Evolutionary conservation across 2,113 vertebrate species (phyloP), one percentile per base, ranked within the genome.

Genomic region (Larimichthys polyactis): DNA sequence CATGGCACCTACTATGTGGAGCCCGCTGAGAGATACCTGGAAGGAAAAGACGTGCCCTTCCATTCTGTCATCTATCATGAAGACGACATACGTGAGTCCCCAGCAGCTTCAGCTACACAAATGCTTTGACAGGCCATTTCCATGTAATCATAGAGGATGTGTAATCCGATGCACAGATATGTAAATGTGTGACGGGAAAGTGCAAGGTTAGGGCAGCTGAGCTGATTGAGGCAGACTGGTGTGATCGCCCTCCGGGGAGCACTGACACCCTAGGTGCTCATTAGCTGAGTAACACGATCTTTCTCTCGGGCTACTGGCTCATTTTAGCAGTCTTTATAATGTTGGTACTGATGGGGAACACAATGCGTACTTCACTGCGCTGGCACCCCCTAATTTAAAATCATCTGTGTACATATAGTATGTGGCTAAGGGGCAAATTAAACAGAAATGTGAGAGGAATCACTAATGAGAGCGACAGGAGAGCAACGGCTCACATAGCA

Each of bases 1-100:
- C 95, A 96, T 51, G 98, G 98, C 57, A 99, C 94, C 22, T 99
- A 96, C 94, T 99, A 99, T 65, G 94, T 99, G 90, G 98, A 99
- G 86, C 98, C 97, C 75, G 93, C 94, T 3, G 97, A 98, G 89
- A 95, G 98, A 95, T 99, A 99, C 85, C 94, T 99, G 93, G 96
- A 96, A 92, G 96, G 94, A 80, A 96, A 95, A 91, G 94, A 95
- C 36, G 95, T 98, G 49, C 97, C 98, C 1, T 99, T 98, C 93
- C 98, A 99, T 74, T 99, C 98, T 16, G 97, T 99, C 92, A 99
- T 99, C 92, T 99, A 99, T 94, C 98, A 99, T 44, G 98, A 99
- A 94, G 97, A 99, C 86, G 97, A 99, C 94, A 98, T 99, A 83
- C 93, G 98, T 99, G 94, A 99, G 98, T 97, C 81, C 69, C 46